Base-by-base conservation (phyloP, 1,140 invertebrate species). In the Aplysia californica region DNA sequence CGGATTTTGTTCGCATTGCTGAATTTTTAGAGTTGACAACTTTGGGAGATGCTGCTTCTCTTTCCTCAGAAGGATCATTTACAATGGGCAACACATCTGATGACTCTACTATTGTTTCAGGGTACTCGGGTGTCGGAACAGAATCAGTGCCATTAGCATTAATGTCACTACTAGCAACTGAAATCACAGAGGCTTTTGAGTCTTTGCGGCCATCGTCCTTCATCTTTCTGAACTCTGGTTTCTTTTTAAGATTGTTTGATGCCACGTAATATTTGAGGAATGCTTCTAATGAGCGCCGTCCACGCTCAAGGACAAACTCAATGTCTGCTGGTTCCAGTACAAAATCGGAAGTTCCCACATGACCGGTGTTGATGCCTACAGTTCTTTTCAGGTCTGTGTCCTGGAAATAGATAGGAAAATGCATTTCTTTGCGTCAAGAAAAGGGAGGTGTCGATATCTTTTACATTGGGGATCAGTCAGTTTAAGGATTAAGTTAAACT, bases 361-460 rank as follows among this genome's bases (percentile, higher is more conserved):
- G 86, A 69, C 85, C 86, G 3, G 87, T 89, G 77, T 88, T 87
- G 36, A 89, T 88, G 15, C 87, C 86, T 33, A 89, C 84, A 29
- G 86, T 89, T 38, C 87, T 71, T 10, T 87, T 75, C 4, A 86
- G 74, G 75, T 89, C 87, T 55, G 81, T 39, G 33, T 74, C 85
- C 78, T 79, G 74, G 21, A 15, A 66, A 66, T 38, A 65, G 23
- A 50, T 6, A 61, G 36, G 4, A 71, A 20, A 59, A 67, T 29
- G 44, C n/a, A 10, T 50, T 50, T n/a, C 10, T 50, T n/a, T 50
- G 10, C 44, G 10, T 50, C 44, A n/a, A n/a, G n/a, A n/a, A n/a
- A n/a, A n/a, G n/a, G n/a, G n/a, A n/a, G n/a, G n/a, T n/a, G n/a
- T n/a, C n/a, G n/a, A n/a, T n/a, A n/a, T n/a, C n/a, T n/a, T n/a